Conservation (phyloP, 2,888 invertebrate species). For the Dasysyrphus albostriatus region DNA sequence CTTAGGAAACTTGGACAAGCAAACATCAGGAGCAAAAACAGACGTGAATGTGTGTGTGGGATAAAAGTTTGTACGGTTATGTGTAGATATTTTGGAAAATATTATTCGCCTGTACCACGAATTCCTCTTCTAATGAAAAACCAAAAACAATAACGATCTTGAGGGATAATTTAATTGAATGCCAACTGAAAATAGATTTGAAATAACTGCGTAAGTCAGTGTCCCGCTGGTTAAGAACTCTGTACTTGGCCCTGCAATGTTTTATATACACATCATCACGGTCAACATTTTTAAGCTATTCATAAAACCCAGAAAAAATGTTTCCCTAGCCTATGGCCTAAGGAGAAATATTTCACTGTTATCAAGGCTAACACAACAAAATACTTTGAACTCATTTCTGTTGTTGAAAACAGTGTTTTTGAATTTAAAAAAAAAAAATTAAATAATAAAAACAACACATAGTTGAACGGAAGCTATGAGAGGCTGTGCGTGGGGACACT, state of each 20-base stretch:
- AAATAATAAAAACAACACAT: slow-evolving; percentile 21
- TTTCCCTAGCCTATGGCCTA: background rate
- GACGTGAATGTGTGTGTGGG: slow-evolving; percentile 21
- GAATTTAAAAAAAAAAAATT: slow-evolving; percentile 16
- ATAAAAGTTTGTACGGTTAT: slow-evolving; percentile 1
- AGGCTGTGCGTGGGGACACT: slow-evolving; percentile 40
- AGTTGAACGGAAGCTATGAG: slow-evolving; percentile 34
- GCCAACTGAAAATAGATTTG: slow-evolving; percentile 67
- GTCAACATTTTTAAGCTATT: background rate
- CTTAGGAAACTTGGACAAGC: slow-evolving; percentile 25
- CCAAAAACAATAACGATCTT: slow-evolving; percentile 53
- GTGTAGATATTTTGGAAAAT: slow-evolving; percentile 73
- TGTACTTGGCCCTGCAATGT: slow-evolving; percentile 44
- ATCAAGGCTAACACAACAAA: slow-evolving; percentile 42
- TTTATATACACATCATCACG: background rate
- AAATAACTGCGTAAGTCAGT: slow-evolving; percentile 20
- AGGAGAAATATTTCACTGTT: background rate
- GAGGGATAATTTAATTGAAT: slow-evolving; percentile 69
- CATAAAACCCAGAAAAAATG: background rate
- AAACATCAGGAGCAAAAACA: slow-evolving; percentile 40
- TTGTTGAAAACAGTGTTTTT: slow-evolving; percentile 61
- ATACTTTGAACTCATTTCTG: slow-evolving; percentile 30
- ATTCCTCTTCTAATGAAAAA: slow-evolving; percentile 47
- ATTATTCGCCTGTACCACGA: slow-evolving; percentile 26
- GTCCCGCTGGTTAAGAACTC: slow-evolving; percentile 9